Conservation (phyloP, 2,113 vertebrate genomes). For the Gavialis gangeticus region DNA sequence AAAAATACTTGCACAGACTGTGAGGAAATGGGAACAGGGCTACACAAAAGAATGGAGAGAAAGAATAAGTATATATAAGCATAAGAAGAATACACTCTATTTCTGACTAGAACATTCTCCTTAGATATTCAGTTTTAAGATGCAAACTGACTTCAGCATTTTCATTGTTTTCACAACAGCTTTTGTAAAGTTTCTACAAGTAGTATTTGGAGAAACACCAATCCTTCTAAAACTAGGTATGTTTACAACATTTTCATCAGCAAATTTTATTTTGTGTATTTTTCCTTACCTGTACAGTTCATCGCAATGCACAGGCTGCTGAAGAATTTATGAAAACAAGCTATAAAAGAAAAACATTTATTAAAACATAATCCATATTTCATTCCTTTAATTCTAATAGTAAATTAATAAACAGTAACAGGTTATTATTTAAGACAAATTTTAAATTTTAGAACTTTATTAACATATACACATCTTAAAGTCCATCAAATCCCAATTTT, state of each 20-base stretch:
- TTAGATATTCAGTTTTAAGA: not conserved
- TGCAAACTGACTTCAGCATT: not conserved
- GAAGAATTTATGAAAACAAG: not conserved
- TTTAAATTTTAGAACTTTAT: not conserved
- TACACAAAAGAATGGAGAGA: not conserved
- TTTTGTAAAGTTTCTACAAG: not conserved
- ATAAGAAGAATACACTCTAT: not conserved
- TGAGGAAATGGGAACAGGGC: not conserved
- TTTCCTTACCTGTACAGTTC: conserved; percentile 26
- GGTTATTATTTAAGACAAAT: not conserved
- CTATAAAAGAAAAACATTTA: not conserved
- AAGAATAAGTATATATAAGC: not conserved
- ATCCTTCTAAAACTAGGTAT: not conserved
- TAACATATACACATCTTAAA: not conserved
- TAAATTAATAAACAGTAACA: not conserved
- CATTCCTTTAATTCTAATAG: not conserved
- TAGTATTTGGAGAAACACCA: not conserved
- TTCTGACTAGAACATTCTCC: not conserved
- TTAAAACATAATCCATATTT: not conserved
- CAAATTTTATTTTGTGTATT: not conserved
- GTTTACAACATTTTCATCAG: not conserved
- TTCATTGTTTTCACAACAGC: not conserved
- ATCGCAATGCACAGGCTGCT: not conserved
- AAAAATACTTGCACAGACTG: not conserved
- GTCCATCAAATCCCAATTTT: not conserved